Evolutionary conservation across 2,888 invertebrate species (phyloP), one percentile per base, ranked within the genome.

Genomic region (Linnaemya tessellans): DNA sequence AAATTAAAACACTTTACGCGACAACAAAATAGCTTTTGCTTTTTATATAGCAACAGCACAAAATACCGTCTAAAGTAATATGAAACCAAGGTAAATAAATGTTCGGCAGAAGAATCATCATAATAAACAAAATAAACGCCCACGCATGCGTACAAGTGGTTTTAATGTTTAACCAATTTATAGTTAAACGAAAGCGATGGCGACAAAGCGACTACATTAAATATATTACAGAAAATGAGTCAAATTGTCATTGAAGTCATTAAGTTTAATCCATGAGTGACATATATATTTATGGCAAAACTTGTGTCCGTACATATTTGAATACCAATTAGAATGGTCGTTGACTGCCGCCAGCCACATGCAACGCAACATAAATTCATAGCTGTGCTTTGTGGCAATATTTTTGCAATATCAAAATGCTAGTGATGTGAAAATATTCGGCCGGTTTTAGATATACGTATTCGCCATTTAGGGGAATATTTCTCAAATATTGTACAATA

Each of bases 111-210:
- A 56, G 60, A n/a, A 46, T n/a, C 56, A 64, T 58, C 60, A 35
- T 58, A n/a, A 73, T 71, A 73, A 84, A 58, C 43, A 65, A 67
- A 73, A 65, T 64, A 51, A 70, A 82, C 85, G 79, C 85, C 85
- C 71, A 85, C 85, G 85, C 85, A 85, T 80, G 82, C 79, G 74
- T 74, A 79, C 70, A 82, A 85, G 85, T 79, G 79, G 38, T 68
- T 68, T 74, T 70, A 60, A 73, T 78, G 41, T 70, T 54, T 54
- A 79, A 80, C 35, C 67, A 80, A 80, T 80, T 58, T 67, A 65
- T 46, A 56, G 43, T 67, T 25, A 77, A 58, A 56, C n/a, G 38
- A 41, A 41, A 22, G 51, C 49, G 22, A 56, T 51, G 67, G 80
- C 67, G 67, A 67, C 74, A 74, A 74, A 54, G 64, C 56, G 74